Percentiles rank a stretch among this genome's conserved stretches.
These are phyloP conservation scores for Anarhynchus alexandrinus DNA, from an alignment of 2,113 vertebrate genomes.

Conservation along the genomic window DNA sequence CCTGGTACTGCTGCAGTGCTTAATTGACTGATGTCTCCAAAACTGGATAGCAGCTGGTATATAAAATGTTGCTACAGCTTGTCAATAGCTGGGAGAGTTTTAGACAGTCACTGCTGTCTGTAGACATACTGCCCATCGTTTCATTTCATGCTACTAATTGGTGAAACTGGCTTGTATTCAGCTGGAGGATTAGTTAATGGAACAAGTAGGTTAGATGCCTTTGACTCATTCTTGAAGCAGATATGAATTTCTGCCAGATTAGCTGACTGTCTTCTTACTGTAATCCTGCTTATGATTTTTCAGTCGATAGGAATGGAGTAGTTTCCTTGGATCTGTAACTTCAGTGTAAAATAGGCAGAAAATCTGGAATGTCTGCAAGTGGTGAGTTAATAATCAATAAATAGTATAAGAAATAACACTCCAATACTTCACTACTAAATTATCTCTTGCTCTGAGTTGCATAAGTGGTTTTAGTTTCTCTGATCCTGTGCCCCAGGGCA, in stretches of 20 bases:
- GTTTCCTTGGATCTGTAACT: not conserved
- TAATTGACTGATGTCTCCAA: not conserved
- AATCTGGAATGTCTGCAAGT: not conserved
- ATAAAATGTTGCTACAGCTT: not conserved
- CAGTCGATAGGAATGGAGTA: not conserved
- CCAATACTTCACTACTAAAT: not conserved
- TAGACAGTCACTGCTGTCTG: not conserved
- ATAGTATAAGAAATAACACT: not conserved
- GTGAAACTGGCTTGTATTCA: not conserved
- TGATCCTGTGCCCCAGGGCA: not conserved
- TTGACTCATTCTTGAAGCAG: not conserved
- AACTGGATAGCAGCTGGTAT: not conserved
- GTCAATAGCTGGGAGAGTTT: not conserved
- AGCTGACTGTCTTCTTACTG: not conserved
- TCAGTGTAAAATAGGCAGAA: not conserved
- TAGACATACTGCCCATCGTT: not conserved
- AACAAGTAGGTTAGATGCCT: not conserved
- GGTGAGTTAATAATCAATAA: not conserved
- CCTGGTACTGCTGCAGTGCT: not conserved
- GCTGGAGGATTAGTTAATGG: not conserved
- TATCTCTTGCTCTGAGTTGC: not conserved
- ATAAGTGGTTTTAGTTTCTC: not conserved
- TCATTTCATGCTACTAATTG: not conserved
- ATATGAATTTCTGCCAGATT: not conserved
- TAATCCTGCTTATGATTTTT: not conserved